These are phyloP conservation scores for Bettongia penicillata DNA, from an alignment of 2,113 vertebrate genomes.

Conservation along the genomic window DNA sequence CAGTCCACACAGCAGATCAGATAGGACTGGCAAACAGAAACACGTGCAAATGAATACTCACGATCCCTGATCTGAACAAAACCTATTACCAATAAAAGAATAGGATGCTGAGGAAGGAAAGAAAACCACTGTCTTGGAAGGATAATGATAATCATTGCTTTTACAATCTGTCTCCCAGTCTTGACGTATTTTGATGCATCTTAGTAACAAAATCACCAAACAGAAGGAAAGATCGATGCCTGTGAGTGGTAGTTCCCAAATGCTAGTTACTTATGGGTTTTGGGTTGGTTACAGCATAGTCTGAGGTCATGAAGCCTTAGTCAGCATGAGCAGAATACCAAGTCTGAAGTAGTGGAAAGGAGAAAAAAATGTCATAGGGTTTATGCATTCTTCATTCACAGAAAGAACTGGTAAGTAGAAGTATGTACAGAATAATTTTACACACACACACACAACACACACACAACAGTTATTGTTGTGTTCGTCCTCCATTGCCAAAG, in stretches of 20 bases:
- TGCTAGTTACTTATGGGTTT: background rate
- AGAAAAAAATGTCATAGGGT: background rate
- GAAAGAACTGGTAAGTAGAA: background rate
- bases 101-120: background rate
- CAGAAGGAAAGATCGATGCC: constrained; percentile 3
- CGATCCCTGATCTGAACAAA: background rate
- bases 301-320: background rate
- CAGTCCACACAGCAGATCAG: background rate
- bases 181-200: background rate
- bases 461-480: too few species aligned
- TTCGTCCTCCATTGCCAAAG: too few species aligned
- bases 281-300: background rate
- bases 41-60: background rate
- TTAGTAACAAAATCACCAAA: background rate
- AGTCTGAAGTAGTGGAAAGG: background rate
- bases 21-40: background rate
- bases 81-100: constrained; percentile 8
- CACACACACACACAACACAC: too few species aligned
- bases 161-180: background rate
- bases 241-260: constrained; percentile 16
- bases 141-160: background rate
- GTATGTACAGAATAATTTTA: background rate
- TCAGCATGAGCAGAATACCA: background rate
- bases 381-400: accelerated
- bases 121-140: accelerated